Evolutionary conservation across 2,113 vertebrate genomes (phyloP), one percentile per base, ranked within the genome.

Genomic region (Polyodon spathula): DNA sequence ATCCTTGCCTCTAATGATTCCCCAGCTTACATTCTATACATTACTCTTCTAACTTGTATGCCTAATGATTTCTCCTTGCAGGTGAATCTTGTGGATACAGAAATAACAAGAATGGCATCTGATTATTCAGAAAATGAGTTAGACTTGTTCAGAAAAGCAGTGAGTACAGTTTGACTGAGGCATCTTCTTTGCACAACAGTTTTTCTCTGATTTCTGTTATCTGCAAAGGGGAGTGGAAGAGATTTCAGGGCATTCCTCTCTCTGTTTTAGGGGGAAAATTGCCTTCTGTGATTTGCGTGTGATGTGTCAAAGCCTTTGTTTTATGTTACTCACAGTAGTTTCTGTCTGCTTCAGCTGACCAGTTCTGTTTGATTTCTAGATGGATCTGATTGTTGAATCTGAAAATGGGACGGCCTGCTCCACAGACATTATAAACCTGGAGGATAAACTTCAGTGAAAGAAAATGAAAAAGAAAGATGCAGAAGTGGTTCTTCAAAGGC

Each of bases 61-160:
- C 41, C 39, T 0, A 10, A 63, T 63, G 60, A 71, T 17, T 43
- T 62, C 44, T 64, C 4, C 61, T 48, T 64, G 4, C 74, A 99
- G 96, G 91, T 97, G 48, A 99, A 97, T 73, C 82, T 89, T 75
- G 83, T 89, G 0, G 87, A 94, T 64, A 97, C 89, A 0, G 84
- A 92, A 37, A 40, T 97, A 70, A 94, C 94, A 59, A 88, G 88
- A 75, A 91, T 98, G 94, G 88, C 94, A 0, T 88, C 89, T 3
- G 92, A 97, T 82, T 98, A 94, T 64, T 77, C 92, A 1, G 96
- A 96, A 73, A 94, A 80, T n/a, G 96, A 99, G 60, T 71, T 99
- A 60, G 96, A 99, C 70, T 74, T 99, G 54, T 98, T 99, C 71
- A 87, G 86, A 63, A 98, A 95, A 88, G 88, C 86, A 0, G 96